A percentile compares a stretch with the other conserved stretches of the same genome.
Conservation (phyloP, 2,113 vertebrate species). For the Oreotrochilus melanogaster region DNA sequence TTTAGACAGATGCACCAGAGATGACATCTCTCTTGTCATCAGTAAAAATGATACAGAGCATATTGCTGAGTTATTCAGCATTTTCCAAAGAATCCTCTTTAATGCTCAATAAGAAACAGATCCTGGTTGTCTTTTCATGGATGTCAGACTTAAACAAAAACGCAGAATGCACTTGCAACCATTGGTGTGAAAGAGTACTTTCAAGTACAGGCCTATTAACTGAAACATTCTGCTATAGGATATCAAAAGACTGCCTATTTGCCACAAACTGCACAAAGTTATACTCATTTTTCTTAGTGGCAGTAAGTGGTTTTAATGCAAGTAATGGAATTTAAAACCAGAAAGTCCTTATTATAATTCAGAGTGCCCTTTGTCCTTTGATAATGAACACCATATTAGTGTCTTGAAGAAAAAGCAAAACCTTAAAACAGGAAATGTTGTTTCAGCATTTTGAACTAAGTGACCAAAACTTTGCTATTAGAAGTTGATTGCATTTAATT, state of each 20-base stretch:
- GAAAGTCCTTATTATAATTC: constrained; percentile 65
- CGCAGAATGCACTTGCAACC: constrained; percentile 26
- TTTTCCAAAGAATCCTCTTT: constrained; percentile 63
- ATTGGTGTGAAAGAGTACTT: constrained; percentile 56
- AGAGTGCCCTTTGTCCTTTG: constrained; percentile 54
- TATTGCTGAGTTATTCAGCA: constrained; percentile 61
- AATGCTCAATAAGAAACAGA: constrained; percentile 75
- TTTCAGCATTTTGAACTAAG: constrained; percentile 44
- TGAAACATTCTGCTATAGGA: constrained; percentile 64
- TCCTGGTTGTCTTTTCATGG: constrained; percentile 42
- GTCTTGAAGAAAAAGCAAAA: constrained; percentile 46
- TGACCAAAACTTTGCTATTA: constrained; percentile 28
- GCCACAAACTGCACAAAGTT: constrained; percentile 56
- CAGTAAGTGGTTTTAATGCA: constrained; percentile 68
- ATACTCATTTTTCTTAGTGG: constrained; percentile 55
- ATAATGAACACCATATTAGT: constrained; percentile 62
- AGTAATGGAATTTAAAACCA: constrained; percentile 67
- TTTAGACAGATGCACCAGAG: constrained; percentile 55
- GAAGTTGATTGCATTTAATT: neutral
- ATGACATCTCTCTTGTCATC: constrained; percentile 55
- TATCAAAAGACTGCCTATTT: constrained; percentile 64
- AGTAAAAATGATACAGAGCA: constrained; percentile 70
- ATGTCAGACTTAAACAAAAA: constrained; percentile 66
- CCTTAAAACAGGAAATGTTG: constrained; percentile 46
- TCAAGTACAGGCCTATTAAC: constrained; percentile 55